These are phyloP conservation scores for Chalcis sispes DNA, from an alignment of 2,888 invertebrate genomes.

Conservation along the genomic window DNA sequence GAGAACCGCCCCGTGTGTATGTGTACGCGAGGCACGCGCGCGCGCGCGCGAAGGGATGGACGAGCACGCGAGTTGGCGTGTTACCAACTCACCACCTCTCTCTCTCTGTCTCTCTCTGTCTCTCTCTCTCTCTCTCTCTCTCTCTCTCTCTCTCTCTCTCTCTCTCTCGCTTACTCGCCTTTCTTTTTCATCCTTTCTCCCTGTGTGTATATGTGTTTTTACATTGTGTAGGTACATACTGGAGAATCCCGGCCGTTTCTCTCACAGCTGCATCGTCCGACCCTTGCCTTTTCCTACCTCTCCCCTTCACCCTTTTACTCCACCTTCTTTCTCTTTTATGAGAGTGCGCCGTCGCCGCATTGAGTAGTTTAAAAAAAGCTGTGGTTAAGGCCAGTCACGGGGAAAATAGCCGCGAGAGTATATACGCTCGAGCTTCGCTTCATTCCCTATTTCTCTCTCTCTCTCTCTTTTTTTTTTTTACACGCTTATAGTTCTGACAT, in stretches of 20 bases:
- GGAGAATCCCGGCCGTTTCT: no score
- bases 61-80: conserved; percentile 74
- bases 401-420: conserved; percentile 41
- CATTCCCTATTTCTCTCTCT: no score
- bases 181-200: no score
- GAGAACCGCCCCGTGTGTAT: conserved; percentile 71
- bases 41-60: conserved; percentile 70
- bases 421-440: background rate
- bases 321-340: conserved; percentile 49
- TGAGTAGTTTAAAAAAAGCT: conserved; percentile 34
- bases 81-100: conserved; percentile 62
- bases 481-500: background rate
- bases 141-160: background rate
- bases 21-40: conserved; percentile 64
- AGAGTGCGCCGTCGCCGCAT: conserved; percentile 21
- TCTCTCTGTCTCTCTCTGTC: conserved; percentile 51
- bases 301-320: conserved; percentile 43
- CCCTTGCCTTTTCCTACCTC: background rate
- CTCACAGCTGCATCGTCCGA: background rate
- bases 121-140: conserved; percentile 14
- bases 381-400: conserved; percentile 38
- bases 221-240: no score
- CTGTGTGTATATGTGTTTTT: no score
- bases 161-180: conserved; percentile 27
- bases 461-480: no score